Percentiles rank a stretch among this genome's conserved stretches.
Conservation (phyloP, 2,113 vertebrate species). For the Corythornis madagascariensis region DNA sequence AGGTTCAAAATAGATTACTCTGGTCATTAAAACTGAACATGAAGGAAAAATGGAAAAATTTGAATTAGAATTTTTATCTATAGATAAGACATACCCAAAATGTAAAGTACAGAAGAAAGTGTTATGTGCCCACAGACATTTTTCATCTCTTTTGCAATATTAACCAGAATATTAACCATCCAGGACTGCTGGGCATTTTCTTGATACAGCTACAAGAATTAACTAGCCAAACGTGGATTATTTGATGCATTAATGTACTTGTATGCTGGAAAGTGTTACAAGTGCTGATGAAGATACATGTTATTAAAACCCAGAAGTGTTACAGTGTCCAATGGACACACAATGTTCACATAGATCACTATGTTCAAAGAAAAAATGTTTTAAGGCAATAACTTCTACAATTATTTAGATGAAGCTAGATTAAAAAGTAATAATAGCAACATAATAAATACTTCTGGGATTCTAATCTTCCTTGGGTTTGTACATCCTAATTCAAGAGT, state of each 20-base stretch:
- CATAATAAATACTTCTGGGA: not conserved
- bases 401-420: constrained; percentile 4
- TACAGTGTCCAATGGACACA: not conserved
- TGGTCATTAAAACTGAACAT: not conserved
- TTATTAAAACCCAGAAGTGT: not conserved
- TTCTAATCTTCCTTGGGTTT: not conserved
- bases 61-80: not conserved
- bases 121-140: too few relatives aligned
- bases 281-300: not conserved
- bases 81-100: not conserved
- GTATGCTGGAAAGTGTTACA: not conserved
- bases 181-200: not conserved
- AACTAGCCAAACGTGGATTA: not conserved
- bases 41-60: not conserved
- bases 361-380: not conserved
- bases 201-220: not conserved
- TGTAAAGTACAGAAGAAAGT: not conserved
- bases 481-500: not conserved
- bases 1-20: not conserved
- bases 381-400: not conserved
- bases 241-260: not conserved
- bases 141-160: not conserved
- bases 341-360: not conserved
- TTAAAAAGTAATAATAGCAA: constrained; percentile 1
- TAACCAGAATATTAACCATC: not conserved